Percentiles rank a stretch among this genome's conserved stretches.
phyloP scores from a whole-genome alignment of 2,888 invertebrate species.

The Lordiphosa andalusiaca region DNA sequence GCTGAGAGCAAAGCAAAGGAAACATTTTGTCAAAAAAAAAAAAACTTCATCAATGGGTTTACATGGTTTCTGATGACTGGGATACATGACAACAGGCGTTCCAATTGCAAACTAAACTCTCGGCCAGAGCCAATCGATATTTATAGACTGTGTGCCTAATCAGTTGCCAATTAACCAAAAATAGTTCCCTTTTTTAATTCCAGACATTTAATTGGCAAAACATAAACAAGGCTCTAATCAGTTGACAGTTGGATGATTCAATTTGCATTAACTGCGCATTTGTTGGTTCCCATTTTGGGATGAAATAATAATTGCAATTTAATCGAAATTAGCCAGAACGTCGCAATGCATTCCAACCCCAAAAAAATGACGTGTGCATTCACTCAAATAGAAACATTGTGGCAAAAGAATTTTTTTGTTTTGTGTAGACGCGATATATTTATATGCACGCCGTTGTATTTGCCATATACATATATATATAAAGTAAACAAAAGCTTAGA shows the following conservation, averaged over 20 bases:
- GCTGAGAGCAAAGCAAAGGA: slow-evolving; percentile 79
- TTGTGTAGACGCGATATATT: slow-evolving; percentile 5
- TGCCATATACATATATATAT: slow-evolving; percentile 10
- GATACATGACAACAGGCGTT: slow-evolving; percentile 43
- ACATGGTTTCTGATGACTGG: slow-evolving; percentile 47
- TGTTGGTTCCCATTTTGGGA: slow-evolving; percentile 2
- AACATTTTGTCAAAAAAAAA: slow-evolving; percentile 2
- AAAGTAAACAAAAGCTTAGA: slow-evolving; percentile 46
- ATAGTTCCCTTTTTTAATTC: slow-evolving; percentile 23
- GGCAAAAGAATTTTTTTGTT: slow-evolving; percentile 36
- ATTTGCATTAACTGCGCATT: slow-evolving; percentile 37
- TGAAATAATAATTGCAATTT: slow-evolving; percentile 25
- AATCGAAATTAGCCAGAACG: slow-evolving; percentile 33
- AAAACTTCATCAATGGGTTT: not conserved
- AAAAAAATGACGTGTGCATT: slow-evolving; percentile 66
- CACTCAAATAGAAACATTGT: slow-evolving; percentile 66
- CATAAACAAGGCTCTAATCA: slow-evolving; percentile 43
- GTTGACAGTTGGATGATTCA: slow-evolving; percentile 12
- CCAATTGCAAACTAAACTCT: slow-evolving; percentile 39
- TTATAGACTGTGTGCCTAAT: slow-evolving; percentile 49
- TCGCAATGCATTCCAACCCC: slow-evolving; percentile 33
- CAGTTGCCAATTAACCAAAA: slow-evolving; percentile 27
- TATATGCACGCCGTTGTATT: slow-evolving; percentile 14
- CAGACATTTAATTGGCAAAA: slow-evolving; percentile 58
- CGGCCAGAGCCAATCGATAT: slow-evolving; percentile 31